Base-by-base conservation (phyloP, 2,113 vertebrate genomes). In the Hiodon tergisus region DNA sequence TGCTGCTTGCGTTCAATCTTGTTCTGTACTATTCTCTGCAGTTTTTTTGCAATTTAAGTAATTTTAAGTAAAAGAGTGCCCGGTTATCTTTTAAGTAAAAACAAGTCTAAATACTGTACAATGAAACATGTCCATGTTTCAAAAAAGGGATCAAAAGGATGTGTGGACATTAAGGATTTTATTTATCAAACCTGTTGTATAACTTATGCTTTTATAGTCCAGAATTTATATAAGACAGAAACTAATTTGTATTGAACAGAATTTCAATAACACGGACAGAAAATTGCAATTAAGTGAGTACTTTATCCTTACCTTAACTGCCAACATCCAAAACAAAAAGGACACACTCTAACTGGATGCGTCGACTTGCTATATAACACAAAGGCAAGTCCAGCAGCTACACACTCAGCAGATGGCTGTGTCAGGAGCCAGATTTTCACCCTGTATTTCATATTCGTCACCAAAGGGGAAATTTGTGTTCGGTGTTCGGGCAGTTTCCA, bases 331-430 rank as follows among this genome's bases (percentile, higher is more conserved):
- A 71, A 59, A 13, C 31, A 51, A 53, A n/a, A n/a, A 11, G 47
- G 14, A 13, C 11, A 17, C 31, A 0, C 3, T 62, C 58, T 9
- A 3, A 13, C n/a, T n/a, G 10, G 60, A 46, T 65, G 17, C 9
- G 1, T 31, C n/a, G 0, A 5, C 54, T 6, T 31, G 51, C 54
- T 6, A 47, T 14, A 10, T 51, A 53, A 8, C n/a, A 57, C 14
- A 6, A 48, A 11, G 66, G 9, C 63, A 14, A 55, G 69, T 75
- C 57, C 52, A 10, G 72, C 66, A 71, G 54, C n/a, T 47, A 69
- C 31, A 3, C 63, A 46, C 52, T 53, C n/a, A 78, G 52, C 76
- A 80, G 69, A 75, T 78, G 73, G 76, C 4, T 31, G 66, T 10
- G 17, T 62, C 65, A 63, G 76, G 54, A 69, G 17, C 31, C 57